Evolutionary conservation across 2,113 vertebrate species (phyloP), one percentile per base, ranked within the genome.

Genomic region (Meleagris gallopavo): DNA sequence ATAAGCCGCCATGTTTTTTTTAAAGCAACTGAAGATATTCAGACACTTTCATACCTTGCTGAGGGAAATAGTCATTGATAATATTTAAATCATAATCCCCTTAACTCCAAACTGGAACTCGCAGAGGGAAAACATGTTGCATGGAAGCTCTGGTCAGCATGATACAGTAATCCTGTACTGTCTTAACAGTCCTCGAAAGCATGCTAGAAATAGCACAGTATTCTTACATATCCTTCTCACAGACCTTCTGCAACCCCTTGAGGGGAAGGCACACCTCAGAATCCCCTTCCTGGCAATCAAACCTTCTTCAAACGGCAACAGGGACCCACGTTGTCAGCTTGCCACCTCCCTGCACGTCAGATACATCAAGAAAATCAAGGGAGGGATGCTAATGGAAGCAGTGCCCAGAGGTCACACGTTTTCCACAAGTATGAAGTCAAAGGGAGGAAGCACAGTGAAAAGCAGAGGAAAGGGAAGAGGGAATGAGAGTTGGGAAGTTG

Each of bases 241-340:
- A 34, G 61, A 81, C 25, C n/a, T 93, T 83, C 79, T 84, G 54
- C 57, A 86, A 72, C 3, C 52, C 36, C 45, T 25, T 13, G 48
- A 95, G 69, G 76, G 89, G 80, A 83, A 84, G 45, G 34, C 40
- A 84, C 86, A 54, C 83, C 72, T 90, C 69, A 74, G 86, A 91
- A 94, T 61, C 79, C 48, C 57, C 52, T 61, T 83, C 58, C 83
- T 70, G 76, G 24, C 54, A 75, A 93, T 52, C 54, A 90, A 66
- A 69, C 18, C 32, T 24, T 40, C 52, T 86, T 84, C 76, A 76
- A 88, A 84, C 24, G 22, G 52, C 70, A 88, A 76, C 30, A 86
- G 38, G 30, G 48, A 81, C 20, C 22, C 61, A 78, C 16, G 29
- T 32, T 75, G 83, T 81, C 52, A 88, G 73, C 48, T 69, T 75